A percentile compares a stretch with the other conserved stretches of the same genome.
phyloP scores from a whole-genome alignment of 2,113 vertebrate genomes.

The Catharus fuscescens region DNA sequence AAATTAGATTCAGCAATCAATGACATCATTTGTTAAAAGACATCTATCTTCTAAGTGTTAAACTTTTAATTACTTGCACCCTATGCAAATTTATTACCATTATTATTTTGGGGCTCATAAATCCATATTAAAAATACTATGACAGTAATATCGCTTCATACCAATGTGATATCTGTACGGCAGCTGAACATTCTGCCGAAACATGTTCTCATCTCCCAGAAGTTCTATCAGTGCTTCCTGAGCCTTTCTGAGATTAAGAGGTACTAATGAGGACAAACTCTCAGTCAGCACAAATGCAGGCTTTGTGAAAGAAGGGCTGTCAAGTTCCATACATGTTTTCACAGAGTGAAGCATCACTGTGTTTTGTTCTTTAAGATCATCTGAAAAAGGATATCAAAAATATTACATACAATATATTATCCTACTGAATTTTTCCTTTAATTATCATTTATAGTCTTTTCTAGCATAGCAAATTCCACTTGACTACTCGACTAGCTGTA shows the following conservation, averaged over 20 bases:
- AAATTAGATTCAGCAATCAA: not conserved
- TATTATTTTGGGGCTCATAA: not conserved
- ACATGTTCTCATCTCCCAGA: constrained; percentile 68
- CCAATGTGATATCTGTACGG: constrained; percentile 80
- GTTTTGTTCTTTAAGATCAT: not conserved
- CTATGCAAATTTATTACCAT: not conserved
- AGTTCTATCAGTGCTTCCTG: constrained; percentile 63
- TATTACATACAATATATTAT: not conserved
- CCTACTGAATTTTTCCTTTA: not conserved
- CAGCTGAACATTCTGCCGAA: constrained; percentile 73
- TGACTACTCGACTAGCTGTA: not conserved
- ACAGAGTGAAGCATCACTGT: constrained; percentile 72
- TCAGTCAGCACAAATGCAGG: not conserved
- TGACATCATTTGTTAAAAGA: not conserved
- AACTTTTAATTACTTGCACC: not conserved
- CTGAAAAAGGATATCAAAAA: constrained; percentile 37
- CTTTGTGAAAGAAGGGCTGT: constrained; percentile 65
- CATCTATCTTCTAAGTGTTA: not conserved
- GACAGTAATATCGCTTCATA: constrained; percentile 32
- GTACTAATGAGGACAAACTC: not conserved
- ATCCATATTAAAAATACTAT: not conserved
- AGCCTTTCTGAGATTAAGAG: constrained; percentile 26
- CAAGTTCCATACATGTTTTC: constrained; percentile 83
- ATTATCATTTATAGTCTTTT: not conserved
- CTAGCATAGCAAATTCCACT: not conserved